These are phyloP conservation scores for Zaprionus capensis DNA, from an alignment of 1,140 invertebrate genomes.

Conservation along the genomic window DNA sequence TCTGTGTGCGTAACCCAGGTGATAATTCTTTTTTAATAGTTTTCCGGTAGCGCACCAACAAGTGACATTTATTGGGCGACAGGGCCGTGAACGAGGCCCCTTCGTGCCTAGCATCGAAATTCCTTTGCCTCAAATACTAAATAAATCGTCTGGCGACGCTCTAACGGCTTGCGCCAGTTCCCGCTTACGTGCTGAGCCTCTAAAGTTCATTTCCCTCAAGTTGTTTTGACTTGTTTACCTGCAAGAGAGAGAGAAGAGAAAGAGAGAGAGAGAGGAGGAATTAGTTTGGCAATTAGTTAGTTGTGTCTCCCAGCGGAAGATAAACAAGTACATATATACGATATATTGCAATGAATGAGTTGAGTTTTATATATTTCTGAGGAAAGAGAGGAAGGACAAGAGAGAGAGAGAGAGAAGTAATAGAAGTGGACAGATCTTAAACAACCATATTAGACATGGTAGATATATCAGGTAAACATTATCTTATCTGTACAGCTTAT, in stretches of 20 bases:
- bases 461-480: too few relatives aligned
- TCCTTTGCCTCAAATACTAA: constrained; percentile 22
- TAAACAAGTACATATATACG: constrained; percentile 5
- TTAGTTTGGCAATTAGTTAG: constrained; percentile 22
- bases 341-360: background rate
- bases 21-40: constrained; percentile 83
- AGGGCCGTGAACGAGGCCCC: constrained; percentile 10
- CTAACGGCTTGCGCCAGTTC: constrained; percentile 14
- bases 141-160: constrained; percentile 22
- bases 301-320: background rate
- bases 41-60: constrained; percentile 73
- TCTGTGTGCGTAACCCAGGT: constrained; percentile 40
- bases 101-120: constrained; percentile 59
- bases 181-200: constrained; percentile 47
- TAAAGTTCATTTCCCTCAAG: constrained; percentile 29
- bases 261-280: constrained; percentile 2
- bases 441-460: too few relatives aligned
- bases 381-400: too few relatives aligned
- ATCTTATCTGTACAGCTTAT: too few relatives aligned
- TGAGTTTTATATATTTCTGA: background rate
- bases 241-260: constrained; percentile 22
- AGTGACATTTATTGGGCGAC: constrained; percentile 73
- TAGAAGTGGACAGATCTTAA: too few relatives aligned
- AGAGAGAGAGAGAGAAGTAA: too few relatives aligned
- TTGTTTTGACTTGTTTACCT: constrained; percentile 55